Conservation (phyloP, 2,888 invertebrate genomes). For the Baccha elongata region DNA sequence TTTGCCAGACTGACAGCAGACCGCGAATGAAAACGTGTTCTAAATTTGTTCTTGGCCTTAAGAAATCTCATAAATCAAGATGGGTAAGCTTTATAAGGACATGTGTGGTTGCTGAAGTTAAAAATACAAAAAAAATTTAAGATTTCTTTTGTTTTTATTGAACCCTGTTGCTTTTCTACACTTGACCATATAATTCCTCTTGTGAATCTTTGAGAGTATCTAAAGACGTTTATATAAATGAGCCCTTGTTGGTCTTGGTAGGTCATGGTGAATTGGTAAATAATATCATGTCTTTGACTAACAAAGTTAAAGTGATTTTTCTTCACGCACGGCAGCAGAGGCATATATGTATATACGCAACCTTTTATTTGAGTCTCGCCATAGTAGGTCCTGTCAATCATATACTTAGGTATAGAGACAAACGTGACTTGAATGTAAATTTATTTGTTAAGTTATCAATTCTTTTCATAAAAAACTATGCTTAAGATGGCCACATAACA, state of each 20-base stretch:
- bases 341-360: slow-evolving; percentile 22
- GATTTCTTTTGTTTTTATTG: not conserved
- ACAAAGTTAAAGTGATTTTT: slow-evolving; percentile 26
- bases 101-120: slow-evolving; percentile 11
- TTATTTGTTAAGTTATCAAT: not conserved
- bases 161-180: not conserved
- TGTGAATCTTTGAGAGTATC: not conserved
- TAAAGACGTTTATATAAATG: not conserved
- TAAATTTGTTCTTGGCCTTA: not conserved
- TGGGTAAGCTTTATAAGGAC: slow-evolving; percentile 10
- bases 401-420: too few relatives aligned
- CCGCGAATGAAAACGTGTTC: slow-evolving; percentile 14
- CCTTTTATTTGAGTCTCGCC: slow-evolving; percentile 12
- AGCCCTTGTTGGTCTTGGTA: slow-evolving; percentile 14
- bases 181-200: not conserved
- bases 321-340: slow-evolving; percentile 4
- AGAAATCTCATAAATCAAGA: slow-evolving; percentile 18
- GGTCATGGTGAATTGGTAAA: slow-evolving; percentile 23
- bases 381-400: slow-evolving; percentile 14
- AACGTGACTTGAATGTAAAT: slow-evolving; percentile 45
- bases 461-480: not conserved
- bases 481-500: slow-evolving; percentile 6
- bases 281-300: not conserved
- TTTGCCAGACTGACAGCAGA: slow-evolving; percentile 16
- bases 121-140: not conserved